A percentile compares a stretch with the other conserved stretches of the same genome.
These are phyloP conservation scores for Allophyes oxyacanthae DNA, from an alignment of 2,888 invertebrate genomes.

Conservation along the genomic window DNA sequence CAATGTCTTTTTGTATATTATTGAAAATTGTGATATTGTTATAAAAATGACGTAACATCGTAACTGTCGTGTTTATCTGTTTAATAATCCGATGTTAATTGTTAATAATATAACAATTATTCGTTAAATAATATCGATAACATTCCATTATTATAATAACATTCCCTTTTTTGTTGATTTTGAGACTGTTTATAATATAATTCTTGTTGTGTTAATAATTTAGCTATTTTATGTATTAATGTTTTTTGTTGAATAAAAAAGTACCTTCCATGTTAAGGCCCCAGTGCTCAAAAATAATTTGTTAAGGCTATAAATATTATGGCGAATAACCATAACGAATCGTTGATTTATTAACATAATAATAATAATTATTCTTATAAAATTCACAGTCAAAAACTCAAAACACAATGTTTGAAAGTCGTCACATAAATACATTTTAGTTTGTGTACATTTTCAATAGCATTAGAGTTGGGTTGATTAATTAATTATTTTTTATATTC, in stretches of 20 bases:
- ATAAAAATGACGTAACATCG: slow-evolving; percentile 78
- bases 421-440: slow-evolving; percentile 73
- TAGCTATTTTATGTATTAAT: slow-evolving; percentile 29
- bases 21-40: slow-evolving; percentile 90
- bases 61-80: slow-evolving; percentile 78
- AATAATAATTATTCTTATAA: slow-evolving; percentile 61
- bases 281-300: slow-evolving; percentile 86
- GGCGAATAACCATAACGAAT: slow-evolving; percentile 68
- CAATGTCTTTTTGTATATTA: slow-evolving; percentile 87
- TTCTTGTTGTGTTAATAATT: slow-evolving; percentile 41
- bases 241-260: slow-evolving; percentile 34
- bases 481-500: background rate
- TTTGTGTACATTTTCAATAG: slow-evolving; percentile 79
- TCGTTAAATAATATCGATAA: slow-evolving; percentile 24
- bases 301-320: slow-evolving; percentile 73
- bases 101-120: slow-evolving; percentile 59
- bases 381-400: slow-evolving; percentile 73
- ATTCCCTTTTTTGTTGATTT: slow-evolving; percentile 52
- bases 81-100: slow-evolving; percentile 71
- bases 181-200: slow-evolving; percentile 52
- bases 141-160: slow-evolving; percentile 46
- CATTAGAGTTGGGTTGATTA: slow-evolving; percentile 40
- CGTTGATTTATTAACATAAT: slow-evolving; percentile 68
- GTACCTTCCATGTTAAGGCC: slow-evolving; percentile 61
- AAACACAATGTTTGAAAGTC: slow-evolving; percentile 75